Base-by-base conservation (phyloP, 1,140 invertebrate genomes). In the Andricus grossulariae region DNA sequence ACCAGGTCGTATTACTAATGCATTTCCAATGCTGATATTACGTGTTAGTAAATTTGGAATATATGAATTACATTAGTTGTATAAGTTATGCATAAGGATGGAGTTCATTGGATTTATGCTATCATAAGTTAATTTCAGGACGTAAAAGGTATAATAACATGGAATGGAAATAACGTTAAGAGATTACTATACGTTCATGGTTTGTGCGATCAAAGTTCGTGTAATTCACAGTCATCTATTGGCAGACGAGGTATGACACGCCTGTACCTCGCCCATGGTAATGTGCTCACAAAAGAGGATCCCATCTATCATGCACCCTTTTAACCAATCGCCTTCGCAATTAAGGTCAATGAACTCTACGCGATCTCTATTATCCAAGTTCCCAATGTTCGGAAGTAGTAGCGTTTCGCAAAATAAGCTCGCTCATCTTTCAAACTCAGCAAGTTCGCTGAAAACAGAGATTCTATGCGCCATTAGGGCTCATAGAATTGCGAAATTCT, bases 251-350 rank as follows among this genome's bases (percentile, higher is more conserved):
- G 60, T 66, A 75, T 77, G 83, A 74, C 86, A 82, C 86, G 79
- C 85, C 85, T 81, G 81, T 86, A 86, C 84, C 85, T 83, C 80
- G 74, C 85, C 85, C 84, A 84, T 84, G 57, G 54, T 84, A 83
- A 85, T 87, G 80, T 73, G 76, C 79, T 83, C 74, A 80, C 74
- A 71, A 84, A 75, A 81, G 78, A 82, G 82, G 75, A 74, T 78
- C 73, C 78, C 81, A 84, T 87, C 85, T 83, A 88, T 88, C 87
- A 86, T 81, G 79, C 77, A 80, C 72, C 82, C 87, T 87, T 89
- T 89, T 87, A 86, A 85, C 84, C 85, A 84, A 87, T 89, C 87
- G 85, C 81, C 82, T 78, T 72, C 74, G 80, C 81, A 84, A 87
- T 88, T 87, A 81, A 75, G 83, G 83, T 85, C 86, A 81, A 86